Base-by-base conservation (phyloP, 2,888 invertebrate species). In the Ennomos erosarius region DNA sequence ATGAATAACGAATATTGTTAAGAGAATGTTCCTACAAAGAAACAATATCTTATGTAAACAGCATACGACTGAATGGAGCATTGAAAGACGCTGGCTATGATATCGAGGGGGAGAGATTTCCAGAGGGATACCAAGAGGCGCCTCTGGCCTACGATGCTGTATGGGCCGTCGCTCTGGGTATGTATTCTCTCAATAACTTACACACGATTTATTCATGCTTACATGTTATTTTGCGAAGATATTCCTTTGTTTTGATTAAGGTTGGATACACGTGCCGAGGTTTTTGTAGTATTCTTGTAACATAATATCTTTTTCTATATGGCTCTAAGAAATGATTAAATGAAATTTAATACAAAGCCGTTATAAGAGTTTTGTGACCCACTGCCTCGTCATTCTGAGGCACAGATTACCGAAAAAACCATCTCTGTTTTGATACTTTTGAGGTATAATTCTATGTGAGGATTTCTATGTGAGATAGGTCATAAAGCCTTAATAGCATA, bases 111-210 rank as follows among this genome's bases (percentile, higher is more conserved):
- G 96, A 96, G 79, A 94, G 96, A 64, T 97, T 95, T 87, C 98
- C 98, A 3, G 98, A 97, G 84, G 99, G 99, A 10, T 99, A 99
- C 88, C 98, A 98, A 80, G 99, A 99, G 90, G 99, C 99, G 8
- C 99, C 99, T 0, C 90, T 99, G 56, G 99, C 99, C 45, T 99
- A 99, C 84, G 99, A 99, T 88, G 99, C 99, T 9, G 98, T 99
- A 48, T 99, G 99, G 99, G 98, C 99, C 40, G 96, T 99, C 36
- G 99, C 99, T 39, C 92, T 99, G 79, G 98, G 96, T 96, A 88
- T 16, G 65, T 64, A 58, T 45, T 34, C 36, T 47, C 49, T 44
- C 48, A 48, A 59, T 59, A 59, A 9, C 26, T 57, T 44, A 40
- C 54, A 50, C 54, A 42, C 36, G 40, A 52, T 52, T 60, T 44